Evolutionary conservation across 2,888 invertebrate species (phyloP).

Genomic region (Melinopterus prodromus): DNA sequence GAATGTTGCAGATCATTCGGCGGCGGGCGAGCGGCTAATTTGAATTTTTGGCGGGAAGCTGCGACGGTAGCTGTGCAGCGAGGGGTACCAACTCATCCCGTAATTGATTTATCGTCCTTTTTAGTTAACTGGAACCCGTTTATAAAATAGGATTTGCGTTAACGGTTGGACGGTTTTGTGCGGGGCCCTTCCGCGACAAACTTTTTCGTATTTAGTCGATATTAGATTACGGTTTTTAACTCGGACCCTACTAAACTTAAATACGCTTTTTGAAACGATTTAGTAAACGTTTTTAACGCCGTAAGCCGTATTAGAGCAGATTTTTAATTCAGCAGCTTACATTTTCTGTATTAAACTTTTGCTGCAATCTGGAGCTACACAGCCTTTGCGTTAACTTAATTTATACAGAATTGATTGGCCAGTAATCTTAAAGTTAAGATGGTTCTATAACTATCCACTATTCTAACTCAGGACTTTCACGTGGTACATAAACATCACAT

Average conservation of each 20-base stretch:
- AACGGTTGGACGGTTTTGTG: background rate
- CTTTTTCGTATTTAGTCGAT: background rate
- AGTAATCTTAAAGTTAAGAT: no score
- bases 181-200: background rate
- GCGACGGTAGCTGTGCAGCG: background rate
- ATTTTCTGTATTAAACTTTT: background rate
- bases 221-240: background rate
- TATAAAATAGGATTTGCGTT: background rate
- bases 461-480: no score
- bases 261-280: background rate
- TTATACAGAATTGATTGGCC: no score
- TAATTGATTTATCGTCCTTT: conserved; percentile 4
- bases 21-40: conserved; percentile 20
- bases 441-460: no score
- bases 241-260: background rate
- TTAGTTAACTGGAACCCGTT: background rate
- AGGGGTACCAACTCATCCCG: background rate
- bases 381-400: no score
- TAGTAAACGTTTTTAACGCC: background rate
- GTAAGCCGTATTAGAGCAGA: background rate
- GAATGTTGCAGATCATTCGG: conserved; percentile 35
- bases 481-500: no score
- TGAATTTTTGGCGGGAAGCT: conserved; percentile 25
- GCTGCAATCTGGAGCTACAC: background rate
- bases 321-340: background rate